phyloP scores from a whole-genome alignment of 2,113 vertebrate genomes.

The Sphaerodactylus townsendi region DNA sequence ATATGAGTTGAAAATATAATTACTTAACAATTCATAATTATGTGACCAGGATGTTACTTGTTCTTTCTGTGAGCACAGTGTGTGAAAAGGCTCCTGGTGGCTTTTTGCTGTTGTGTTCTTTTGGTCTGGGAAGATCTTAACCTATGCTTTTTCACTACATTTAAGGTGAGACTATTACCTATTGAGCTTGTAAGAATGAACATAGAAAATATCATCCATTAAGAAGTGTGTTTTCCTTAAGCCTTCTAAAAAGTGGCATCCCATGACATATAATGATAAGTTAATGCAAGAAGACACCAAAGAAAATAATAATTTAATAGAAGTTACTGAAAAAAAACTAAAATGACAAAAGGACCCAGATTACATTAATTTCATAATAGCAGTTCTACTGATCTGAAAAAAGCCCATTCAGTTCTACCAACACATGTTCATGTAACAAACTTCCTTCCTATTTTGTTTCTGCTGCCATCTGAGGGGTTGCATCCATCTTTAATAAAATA shows the following conservation, averaged over 20 bases:
- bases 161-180: not conserved
- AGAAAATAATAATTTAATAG: constrained; percentile 6
- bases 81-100: no score
- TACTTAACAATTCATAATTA: no score
- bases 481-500: not conserved
- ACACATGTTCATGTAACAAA: not conserved
- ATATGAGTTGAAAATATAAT: no score
- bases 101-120: no score
- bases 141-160: not conserved
- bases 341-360: not conserved
- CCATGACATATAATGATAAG: not conserved
- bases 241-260: constrained; percentile 15
- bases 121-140: not conserved
- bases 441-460: not conserved
- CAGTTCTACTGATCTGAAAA: not conserved
- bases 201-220: not conserved
- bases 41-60: no score
- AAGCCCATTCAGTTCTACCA: not conserved
- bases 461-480: not conserved
- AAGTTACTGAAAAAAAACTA: not conserved
- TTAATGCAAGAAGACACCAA: not conserved
- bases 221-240: constrained; percentile 33
- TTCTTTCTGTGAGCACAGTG: no score
- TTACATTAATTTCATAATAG: constrained; percentile 5
- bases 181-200: not conserved